Percentiles rank a stretch among this genome's conserved stretches.
Evolutionary conservation across 2,888 invertebrate genomes (phyloP).

Genomic region (Leucophenga montana): DNA sequence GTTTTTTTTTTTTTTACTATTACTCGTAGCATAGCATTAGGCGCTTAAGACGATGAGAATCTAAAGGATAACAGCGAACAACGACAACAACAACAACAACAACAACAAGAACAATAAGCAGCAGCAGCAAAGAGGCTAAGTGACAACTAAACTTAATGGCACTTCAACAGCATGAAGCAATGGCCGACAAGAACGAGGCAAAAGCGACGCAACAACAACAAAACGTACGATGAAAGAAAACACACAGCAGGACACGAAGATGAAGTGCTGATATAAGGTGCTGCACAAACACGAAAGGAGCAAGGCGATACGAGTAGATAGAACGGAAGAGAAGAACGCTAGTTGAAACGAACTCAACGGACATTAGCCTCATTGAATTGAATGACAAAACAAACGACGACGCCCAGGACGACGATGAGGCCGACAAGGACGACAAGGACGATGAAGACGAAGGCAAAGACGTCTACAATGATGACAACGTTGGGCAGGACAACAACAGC

Average conservation of each 20-base stretch:
- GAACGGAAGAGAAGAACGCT: background rate
- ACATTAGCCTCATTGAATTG: constrained; percentile 71
- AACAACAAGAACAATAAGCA: constrained; percentile 49
- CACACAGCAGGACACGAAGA: constrained; percentile 42
- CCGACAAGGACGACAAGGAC: constrained; percentile 48
- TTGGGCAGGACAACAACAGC: constrained; percentile 58
- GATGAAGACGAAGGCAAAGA: constrained; percentile 34
- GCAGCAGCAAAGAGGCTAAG: constrained; percentile 68
- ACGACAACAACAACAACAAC: constrained; percentile 3
- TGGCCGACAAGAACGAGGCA: constrained; percentile 49
- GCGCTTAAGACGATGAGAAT: constrained; percentile 66
- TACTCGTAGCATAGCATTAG: constrained; percentile 65
- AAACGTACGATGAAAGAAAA: constrained; percentile 19
- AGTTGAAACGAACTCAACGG: constrained; percentile 59
- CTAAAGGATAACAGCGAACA: constrained; percentile 59
- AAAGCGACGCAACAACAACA: constrained; percentile 22
- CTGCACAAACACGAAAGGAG: background rate
- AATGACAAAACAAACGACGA: constrained; percentile 65
- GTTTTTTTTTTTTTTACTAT: background rate
- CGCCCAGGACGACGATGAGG: constrained; percentile 8
- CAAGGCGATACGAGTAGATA: background rate
- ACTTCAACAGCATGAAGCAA: constrained; percentile 70
- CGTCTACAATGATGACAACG: constrained; percentile 52
- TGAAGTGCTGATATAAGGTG: constrained; percentile 49
- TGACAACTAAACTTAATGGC: constrained; percentile 71